Evolutionary conservation across 2,113 vertebrate genomes (phyloP).

Genomic region (Xenopus laevis): DNA sequence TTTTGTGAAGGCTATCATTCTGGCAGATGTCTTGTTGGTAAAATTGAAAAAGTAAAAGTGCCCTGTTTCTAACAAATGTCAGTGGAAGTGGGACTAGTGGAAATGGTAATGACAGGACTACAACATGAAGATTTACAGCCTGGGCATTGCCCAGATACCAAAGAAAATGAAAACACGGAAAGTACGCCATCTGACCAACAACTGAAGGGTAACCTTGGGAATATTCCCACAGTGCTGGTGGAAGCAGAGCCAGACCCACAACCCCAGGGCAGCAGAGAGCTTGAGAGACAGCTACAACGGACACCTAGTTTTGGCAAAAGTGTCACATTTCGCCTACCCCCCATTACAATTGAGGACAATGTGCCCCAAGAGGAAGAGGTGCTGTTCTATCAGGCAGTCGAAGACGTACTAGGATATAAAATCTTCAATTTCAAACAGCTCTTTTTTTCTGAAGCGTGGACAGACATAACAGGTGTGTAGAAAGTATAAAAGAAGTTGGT

Average conservation of each 20-base stretch:
- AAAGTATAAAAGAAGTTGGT: no score
- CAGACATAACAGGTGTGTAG: conserved; percentile 57
- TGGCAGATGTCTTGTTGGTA: background rate
- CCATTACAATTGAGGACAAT: conserved; percentile 49
- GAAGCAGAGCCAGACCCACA: background rate
- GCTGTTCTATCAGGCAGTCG: conserved; percentile 64
- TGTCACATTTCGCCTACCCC: conserved; percentile 66
- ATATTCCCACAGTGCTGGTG: conserved; percentile 22
- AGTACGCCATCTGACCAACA: background rate
- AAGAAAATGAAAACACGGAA: background rate
- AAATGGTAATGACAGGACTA: conserved; percentile 24
- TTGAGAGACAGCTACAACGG: conserved; percentile 55
- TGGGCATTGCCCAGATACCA: conserved; percentile 12
- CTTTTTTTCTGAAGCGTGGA: conserved; percentile 65
- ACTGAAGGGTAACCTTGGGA: background rate
- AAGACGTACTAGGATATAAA: conserved; percentile 52
- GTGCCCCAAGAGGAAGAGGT: conserved; percentile 58
- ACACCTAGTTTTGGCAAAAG: conserved; percentile 66
- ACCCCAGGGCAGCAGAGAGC: background rate
- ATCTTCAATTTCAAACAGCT: conserved; percentile 63
- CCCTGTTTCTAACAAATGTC: conserved; percentile 5
- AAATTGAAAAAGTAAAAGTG: background rate
- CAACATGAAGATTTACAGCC: conserved; percentile 23
- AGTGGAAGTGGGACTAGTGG: background rate
- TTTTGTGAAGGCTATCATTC: conserved; percentile 3